Evolutionary conservation across 1,140 invertebrate genomes (phyloP), one percentile per base, ranked within the genome.

Genomic region (Drosophila nasuta): DNA sequence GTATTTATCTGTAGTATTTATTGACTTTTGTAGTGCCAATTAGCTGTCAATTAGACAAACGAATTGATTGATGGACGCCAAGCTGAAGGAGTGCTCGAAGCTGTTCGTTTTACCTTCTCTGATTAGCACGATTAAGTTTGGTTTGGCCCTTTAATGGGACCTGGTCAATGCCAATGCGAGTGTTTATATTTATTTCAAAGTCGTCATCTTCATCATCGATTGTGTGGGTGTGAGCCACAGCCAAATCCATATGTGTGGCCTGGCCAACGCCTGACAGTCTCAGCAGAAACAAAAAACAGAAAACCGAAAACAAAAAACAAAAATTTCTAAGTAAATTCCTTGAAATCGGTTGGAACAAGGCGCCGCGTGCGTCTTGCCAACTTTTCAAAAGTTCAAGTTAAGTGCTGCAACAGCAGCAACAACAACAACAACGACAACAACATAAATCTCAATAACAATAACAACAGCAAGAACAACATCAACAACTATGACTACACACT

Each of bases 101-200:
- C 28, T 33, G 8, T 4, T 15, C n/a, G 11, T 49, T 49, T 46
- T 4, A 25, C 25, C 28, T 59, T 56, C 15, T 5, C 58, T 70
- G 71, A 77, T 68, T 66, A 79, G 63, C 25, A 7, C 41, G 51
- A 59, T 71, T 68, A 70, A 59, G 52, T 28, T 8, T 8, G 59
- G 80, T 63, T 72, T 82, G 59, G 56, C 67, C 65, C 82, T 82
- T 79, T 79, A 82, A 88, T 79, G 62, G 74, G 63, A 25, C 72
- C 77, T 80, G 70, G 75, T 87, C 77, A 76, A 76, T 76, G 74
- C 67, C 80, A 88, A 88, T 66, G 80, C 79, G 62, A 69, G 51
- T 71, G 70, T 57, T 67, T 82, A 77, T 88, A 77, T 88, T 87
- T 82, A 48, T 87, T 82, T 86, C 83, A 83, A 88, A 87, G 83